Base-by-base conservation (phyloP, 2,113 vertebrate genomes). In the Alexandromys fortis region DNA sequence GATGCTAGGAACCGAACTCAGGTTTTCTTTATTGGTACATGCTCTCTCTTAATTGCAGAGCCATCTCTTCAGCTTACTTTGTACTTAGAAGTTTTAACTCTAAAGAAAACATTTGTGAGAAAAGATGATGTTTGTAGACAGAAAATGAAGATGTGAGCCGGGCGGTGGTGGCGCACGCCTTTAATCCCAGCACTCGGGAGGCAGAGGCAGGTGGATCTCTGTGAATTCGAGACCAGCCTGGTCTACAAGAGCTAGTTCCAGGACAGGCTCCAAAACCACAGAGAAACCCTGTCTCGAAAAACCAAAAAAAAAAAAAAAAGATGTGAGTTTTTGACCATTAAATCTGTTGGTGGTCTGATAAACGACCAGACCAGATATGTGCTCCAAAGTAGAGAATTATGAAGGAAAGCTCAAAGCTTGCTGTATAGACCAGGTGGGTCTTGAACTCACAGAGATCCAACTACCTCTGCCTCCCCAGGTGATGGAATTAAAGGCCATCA, bases 31-130 rank as follows among this genome's bases (percentile, higher is more conserved):
- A 58, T 58, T 58, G 19, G 19, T 55, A 35, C 17, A 12, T n/a
- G 49, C 49, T n/a, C 78, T 26, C 49, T n/a, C 78, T 38, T 61
- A 61, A 61, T 61, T 82, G 22, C 52, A 61, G 22, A 61, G 79
- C 55, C 79, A 61, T 82, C 35, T 16, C 55, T 82, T n/a, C 6
- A 61, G 21, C 55, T 35, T 82, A 61, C 35, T 38, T 82, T 82
- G 35, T 22, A 55, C 55, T 82, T 83, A 30, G 3, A 65, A 45
- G 58, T 96, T 96, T 96, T 95, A 81, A 73, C 87, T 94, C 17
- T 89, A 73, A 89, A 94, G 58, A 96, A 93, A 90, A 90, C 38
- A 75, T 35, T 49, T 89, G 24, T 96, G 94, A 91, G 86, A 58
- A 92, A 90, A 63, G 7, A 86, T 94, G n/a, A 89, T 94, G n/a